Evolutionary conservation across 1,140 invertebrate species (phyloP).

Genomic region (Drosophila tristis): DNA sequence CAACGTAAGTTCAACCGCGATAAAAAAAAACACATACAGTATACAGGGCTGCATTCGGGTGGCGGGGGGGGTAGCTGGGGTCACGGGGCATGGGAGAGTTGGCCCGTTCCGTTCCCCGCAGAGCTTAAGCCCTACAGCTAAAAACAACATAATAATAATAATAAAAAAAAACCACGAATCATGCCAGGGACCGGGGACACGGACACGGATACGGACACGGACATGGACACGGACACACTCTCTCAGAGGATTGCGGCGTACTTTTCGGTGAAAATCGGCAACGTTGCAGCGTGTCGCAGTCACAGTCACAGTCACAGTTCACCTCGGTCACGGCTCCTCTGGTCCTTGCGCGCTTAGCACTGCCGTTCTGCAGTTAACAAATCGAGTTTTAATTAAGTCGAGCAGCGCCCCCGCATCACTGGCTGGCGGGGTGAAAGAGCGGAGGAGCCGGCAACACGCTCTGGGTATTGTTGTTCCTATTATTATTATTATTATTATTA

Average conservation of each 20-base stretch:
- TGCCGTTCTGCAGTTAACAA: constrained; percentile 36
- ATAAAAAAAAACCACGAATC: neutral
- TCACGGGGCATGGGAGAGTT: neutral
- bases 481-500: constrained; percentile 48
- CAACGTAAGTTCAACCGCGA: constrained; percentile 75
- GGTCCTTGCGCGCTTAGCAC: neutral
- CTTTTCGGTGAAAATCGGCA: constrained; percentile 21
- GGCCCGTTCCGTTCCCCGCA: no score
- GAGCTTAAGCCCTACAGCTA: constrained; percentile 8
- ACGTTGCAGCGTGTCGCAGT: constrained; percentile 14
- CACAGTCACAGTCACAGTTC: constrained; percentile 9
- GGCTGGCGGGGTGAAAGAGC: neutral
- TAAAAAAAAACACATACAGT: constrained; percentile 61
- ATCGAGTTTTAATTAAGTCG: constrained; percentile 61
- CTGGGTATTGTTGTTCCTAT: constrained; percentile 50
- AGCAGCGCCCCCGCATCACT: constrained; percentile 31
- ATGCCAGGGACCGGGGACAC: constrained; percentile 3
- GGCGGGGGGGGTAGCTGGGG: neutral
- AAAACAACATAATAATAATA: constrained; percentile 19
- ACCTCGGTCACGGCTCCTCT: neutral
- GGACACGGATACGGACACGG: no score
- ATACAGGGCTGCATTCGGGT: constrained; percentile 9
- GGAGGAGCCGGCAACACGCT: constrained; percentile 30
- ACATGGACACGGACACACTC: no score
- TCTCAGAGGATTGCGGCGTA: no score